Evolutionary conservation across 2,113 vertebrate species (phyloP).

Genomic region (Salvelinus sp.): DNA sequence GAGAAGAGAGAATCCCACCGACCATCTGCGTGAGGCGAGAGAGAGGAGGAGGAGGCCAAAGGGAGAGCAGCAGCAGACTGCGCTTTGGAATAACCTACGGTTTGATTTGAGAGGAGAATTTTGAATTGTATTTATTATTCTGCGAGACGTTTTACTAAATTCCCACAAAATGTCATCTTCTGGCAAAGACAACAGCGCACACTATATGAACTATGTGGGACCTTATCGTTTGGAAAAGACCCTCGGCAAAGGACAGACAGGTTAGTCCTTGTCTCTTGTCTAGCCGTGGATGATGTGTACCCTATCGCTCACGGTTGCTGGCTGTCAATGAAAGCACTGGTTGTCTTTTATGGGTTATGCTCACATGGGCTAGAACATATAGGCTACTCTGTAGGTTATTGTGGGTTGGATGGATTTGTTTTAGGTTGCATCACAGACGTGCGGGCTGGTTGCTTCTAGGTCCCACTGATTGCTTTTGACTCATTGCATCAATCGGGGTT

Average conservation of each 20-base stretch:
- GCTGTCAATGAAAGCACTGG: no score
- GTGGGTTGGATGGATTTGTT: no score
- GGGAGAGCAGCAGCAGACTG: slow-evolving; percentile 46
- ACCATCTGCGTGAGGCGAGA: slow-evolving; percentile 6
- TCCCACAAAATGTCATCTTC: slow-evolving; percentile 82
- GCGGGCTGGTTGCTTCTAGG: no score
- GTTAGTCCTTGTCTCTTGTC: slow-evolving; percentile 71
- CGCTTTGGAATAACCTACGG: slow-evolving; percentile 46
- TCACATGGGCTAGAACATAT: no score
- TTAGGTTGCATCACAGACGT: no score
- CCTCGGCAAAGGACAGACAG: slow-evolving; percentile 99
- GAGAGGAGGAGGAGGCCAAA: slow-evolving; percentile 37
- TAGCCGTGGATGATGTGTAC: not conserved
- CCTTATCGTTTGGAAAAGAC: slow-evolving; percentile 99
- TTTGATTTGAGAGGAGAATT: not conserved
- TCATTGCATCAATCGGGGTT: not conserved
- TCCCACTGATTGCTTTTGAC: no score
- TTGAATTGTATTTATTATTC: slow-evolving; percentile 25
- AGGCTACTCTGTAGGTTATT: no score
- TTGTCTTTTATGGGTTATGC: no score
- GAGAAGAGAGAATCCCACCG: not conserved
- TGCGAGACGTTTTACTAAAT: slow-evolving; percentile 20
- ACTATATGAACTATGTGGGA: slow-evolving; percentile 98
- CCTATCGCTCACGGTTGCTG: no score
- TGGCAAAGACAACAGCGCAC: slow-evolving; percentile 93